Percentiles rank a stretch among this genome's conserved stretches.
Conservation (phyloP, 2,113 vertebrate species). For the Mellivora capensis region DNA sequence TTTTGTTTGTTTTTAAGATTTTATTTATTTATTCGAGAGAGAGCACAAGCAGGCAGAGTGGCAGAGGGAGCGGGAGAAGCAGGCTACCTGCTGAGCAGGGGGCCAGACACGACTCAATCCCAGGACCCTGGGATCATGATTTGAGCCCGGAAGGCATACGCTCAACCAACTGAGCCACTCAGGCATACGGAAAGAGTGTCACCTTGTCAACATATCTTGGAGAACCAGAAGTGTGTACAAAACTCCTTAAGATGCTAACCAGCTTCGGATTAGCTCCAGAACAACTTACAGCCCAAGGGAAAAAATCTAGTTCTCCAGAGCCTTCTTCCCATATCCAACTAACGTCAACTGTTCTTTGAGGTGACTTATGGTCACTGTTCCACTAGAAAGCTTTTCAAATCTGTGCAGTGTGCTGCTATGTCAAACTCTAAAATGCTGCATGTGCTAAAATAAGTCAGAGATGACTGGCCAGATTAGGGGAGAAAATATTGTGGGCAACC, state of each 20-base stretch:
- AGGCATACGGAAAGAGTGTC: no score
- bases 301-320: neutral
- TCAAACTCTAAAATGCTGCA: neutral
- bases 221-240: neutral
- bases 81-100: no score
- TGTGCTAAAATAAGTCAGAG: slow-evolving; percentile 21
- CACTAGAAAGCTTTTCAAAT: neutral
- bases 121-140: no score
- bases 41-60: no score
- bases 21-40: no score
- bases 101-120: no score
- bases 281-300: neutral
- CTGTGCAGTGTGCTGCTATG: neutral
- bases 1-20: no score
- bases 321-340: neutral
- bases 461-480: neutral
- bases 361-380: neutral
- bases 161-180: no score
- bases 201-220: neutral
- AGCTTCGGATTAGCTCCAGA: neutral
- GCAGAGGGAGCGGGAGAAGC: no score
- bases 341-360: neutral
- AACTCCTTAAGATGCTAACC: neutral
- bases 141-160: no score
- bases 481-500: neutral